phyloP scores from a whole-genome alignment of 2,888 invertebrate species.

The Chaetoderma sp. region DNA sequence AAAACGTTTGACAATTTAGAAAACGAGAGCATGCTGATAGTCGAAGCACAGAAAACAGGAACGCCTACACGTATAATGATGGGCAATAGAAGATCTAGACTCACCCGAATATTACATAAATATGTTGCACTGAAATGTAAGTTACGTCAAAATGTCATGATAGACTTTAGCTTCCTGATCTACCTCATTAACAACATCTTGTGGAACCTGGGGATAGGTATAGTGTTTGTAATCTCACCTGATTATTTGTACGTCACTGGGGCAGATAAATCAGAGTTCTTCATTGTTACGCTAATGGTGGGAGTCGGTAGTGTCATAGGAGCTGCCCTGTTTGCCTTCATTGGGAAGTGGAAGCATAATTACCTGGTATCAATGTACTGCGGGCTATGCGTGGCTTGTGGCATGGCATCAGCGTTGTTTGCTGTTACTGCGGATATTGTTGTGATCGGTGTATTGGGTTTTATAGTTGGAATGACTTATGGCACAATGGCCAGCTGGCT shows the following conservation, averaged over 20 bases:
- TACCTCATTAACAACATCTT: slow-evolving; percentile 57
- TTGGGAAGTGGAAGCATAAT: slow-evolving; percentile 46
- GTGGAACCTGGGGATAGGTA: slow-evolving; percentile 51
- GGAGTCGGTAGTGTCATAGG: slow-evolving; percentile 51
- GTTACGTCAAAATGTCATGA: too few relatives aligned
- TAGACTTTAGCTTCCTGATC: slow-evolving; percentile 44
- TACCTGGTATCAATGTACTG: slow-evolving; percentile 46
- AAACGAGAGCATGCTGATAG: too few relatives aligned
- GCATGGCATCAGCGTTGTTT: slow-evolving; percentile 36
- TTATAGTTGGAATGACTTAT: slow-evolving; percentile 53
- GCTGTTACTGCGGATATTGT: neutral
- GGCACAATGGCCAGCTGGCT: too few relatives aligned
- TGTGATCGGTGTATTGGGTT: slow-evolving; percentile 41
- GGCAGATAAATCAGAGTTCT: slow-evolving; percentile 40
- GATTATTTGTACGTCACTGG: slow-evolving; percentile 46
- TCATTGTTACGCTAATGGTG: slow-evolving; percentile 38
- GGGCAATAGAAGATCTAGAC: too few relatives aligned
- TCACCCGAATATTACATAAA: too few relatives aligned
- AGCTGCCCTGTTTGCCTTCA: slow-evolving; percentile 48
- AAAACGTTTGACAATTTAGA: too few relatives aligned
- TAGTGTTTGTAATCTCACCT: slow-evolving; percentile 48
- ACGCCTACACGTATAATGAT: too few relatives aligned
- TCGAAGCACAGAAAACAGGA: too few relatives aligned
- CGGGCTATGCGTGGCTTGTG: slow-evolving; percentile 43
- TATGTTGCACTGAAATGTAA: too few relatives aligned